phyloP scores from a whole-genome alignment of 2,113 vertebrate species.

The Tursiops truncatus region DNA sequence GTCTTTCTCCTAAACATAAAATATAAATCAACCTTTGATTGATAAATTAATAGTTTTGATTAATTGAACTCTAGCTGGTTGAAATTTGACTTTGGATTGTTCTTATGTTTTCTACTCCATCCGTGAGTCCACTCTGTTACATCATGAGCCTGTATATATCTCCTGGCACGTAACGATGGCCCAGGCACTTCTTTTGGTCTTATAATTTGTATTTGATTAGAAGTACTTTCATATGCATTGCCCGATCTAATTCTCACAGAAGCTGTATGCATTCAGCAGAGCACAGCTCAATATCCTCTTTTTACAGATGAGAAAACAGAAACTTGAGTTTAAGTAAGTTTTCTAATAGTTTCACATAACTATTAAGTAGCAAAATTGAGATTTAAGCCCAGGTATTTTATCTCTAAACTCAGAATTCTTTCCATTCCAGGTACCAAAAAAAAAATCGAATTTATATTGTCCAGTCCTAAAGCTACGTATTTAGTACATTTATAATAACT shows the following conservation, averaged over 20 bases:
- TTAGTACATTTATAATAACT: background rate
- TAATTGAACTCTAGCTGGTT: background rate
- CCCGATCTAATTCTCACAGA: background rate
- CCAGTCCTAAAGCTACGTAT: background rate
- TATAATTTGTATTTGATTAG: background rate
- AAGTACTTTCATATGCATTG: accelerated
- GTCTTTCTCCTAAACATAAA: background rate
- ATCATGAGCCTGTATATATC: accelerated
- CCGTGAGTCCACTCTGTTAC: background rate
- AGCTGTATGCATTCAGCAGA: background rate
- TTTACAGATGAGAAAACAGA: background rate
- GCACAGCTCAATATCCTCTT: background rate
- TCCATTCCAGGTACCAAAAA: background rate
- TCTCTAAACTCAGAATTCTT: background rate
- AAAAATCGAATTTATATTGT: background rate
- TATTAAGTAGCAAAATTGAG: background rate
- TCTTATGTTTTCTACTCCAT: background rate
- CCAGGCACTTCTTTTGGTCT: background rate
- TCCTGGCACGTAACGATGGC: background rate
- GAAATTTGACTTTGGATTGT: background rate
- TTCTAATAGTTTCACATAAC: background rate
- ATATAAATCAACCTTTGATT: background rate
- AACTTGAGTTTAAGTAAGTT: background rate
- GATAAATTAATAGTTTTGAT: background rate
- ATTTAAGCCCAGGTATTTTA: background rate